Conservation (phyloP, 2,888 invertebrate genomes). For the Troglohyphantes excavatus region DNA sequence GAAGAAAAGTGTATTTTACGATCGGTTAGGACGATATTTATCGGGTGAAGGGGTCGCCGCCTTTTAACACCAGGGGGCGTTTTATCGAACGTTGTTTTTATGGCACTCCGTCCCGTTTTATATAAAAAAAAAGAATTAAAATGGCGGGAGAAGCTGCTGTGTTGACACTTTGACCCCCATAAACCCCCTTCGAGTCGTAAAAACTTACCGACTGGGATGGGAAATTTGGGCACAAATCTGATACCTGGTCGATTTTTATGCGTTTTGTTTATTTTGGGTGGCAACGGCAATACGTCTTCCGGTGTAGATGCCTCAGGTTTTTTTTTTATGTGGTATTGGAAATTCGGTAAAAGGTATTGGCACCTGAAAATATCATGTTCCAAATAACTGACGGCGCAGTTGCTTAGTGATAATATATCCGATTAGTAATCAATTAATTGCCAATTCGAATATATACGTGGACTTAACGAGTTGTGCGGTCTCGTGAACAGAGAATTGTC, state of each 20-base stretch:
- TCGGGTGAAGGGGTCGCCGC: constrained; percentile 21
- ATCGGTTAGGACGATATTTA: constrained; percentile 51
- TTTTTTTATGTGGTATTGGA: neutral
- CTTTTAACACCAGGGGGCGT: neutral
- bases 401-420: too few species aligned
- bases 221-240: constrained; percentile 51
- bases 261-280: neutral
- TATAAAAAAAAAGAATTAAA: constrained; percentile 37
- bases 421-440: too few species aligned
- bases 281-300: constrained; percentile 2
- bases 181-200: constrained; percentile 47
- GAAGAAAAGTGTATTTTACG: constrained; percentile 66
- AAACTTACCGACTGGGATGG: constrained; percentile 37
- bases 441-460: too few species aligned
- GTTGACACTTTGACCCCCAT: constrained; percentile 62
- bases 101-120: neutral
- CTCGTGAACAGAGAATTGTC: too few species aligned
- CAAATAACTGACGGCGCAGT: too few species aligned
- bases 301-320: neutral
- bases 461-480: too few species aligned
- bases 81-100: constrained; percentile 34
- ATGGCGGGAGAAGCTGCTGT: constrained; percentile 26
- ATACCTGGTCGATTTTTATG: constrained; percentile 55
- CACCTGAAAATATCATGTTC: too few species aligned
- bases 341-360: too few species aligned